These are phyloP conservation scores for Rambutsinella grinnellia DNA, from an alignment of 2,888 invertebrate species.

Conservation along the genomic window DNA sequence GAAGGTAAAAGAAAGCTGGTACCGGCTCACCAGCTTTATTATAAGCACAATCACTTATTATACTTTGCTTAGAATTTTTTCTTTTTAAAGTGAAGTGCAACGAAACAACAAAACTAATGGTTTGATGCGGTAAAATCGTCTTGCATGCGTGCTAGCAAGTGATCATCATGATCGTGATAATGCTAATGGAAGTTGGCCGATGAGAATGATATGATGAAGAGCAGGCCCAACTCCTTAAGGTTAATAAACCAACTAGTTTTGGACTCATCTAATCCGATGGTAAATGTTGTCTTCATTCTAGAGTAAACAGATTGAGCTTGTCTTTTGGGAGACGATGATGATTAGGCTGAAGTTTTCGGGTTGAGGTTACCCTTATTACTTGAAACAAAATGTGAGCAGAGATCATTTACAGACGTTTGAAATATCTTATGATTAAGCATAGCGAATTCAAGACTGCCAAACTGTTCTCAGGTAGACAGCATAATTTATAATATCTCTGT, in stretches of 20 bases:
- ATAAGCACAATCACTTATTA: too few relatives aligned
- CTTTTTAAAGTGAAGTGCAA: neutral
- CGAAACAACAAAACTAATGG: too few relatives aligned
- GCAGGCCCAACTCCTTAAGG: constrained; percentile 27
- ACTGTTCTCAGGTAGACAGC: too few relatives aligned
- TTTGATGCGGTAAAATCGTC: neutral
- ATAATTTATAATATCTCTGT: too few relatives aligned
- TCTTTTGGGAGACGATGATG: neutral
- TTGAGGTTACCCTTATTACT: too few relatives aligned
- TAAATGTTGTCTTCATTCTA: constrained; percentile 26
- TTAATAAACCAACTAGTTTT: constrained; percentile 40
- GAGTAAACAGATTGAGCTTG: constrained; percentile 34
- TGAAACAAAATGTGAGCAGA: too few relatives aligned
- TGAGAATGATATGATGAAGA: constrained; percentile 26
- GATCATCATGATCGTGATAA: constrained; percentile 11
- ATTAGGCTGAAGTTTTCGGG: constrained; percentile 2
- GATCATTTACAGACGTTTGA: too few relatives aligned
- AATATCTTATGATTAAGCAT: too few relatives aligned
- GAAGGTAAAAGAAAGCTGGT: neutral
- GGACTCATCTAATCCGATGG: too few relatives aligned
- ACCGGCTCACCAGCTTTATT: too few relatives aligned
- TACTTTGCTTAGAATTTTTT: neutral
- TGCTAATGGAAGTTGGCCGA: constrained; percentile 4
- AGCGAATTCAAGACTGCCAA: too few relatives aligned
- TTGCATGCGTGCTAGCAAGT: constrained; percentile 16